These are phyloP conservation scores for Tachypleus tridentatus DNA, from an alignment of 1,140 invertebrate species.

Conservation along the genomic window DNA sequence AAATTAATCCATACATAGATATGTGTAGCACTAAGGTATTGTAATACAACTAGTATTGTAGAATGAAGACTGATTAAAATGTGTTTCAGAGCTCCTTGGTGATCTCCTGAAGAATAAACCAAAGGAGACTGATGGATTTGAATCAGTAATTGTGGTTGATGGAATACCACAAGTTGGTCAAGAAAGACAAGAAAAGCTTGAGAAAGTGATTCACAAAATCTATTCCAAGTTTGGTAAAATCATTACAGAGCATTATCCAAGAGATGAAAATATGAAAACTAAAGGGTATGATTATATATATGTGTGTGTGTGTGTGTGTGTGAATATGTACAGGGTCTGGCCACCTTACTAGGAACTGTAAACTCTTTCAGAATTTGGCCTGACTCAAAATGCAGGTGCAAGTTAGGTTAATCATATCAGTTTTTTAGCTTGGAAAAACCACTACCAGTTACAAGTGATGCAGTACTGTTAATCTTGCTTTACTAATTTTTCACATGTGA, in stretches of 20 bases:
- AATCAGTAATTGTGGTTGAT: constrained; percentile 91
- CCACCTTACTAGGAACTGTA: no score
- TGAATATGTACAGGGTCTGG: no score
- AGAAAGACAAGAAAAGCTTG: constrained; percentile 80
- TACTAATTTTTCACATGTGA: no score
- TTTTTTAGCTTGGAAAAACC: no score
- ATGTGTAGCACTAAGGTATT: no score
- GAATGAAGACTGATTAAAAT: constrained; percentile 13
- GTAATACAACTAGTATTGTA: background rate
- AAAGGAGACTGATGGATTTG: constrained; percentile 86
- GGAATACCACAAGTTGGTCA: constrained; percentile 88
- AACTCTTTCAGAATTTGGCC: no score
- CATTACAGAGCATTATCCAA: constrained; percentile 80
- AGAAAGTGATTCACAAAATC: constrained; percentile 82
- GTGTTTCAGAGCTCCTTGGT: constrained; percentile 65
- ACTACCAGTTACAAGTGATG: no score
- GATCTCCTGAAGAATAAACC: constrained; percentile 79
- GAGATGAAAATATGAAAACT: constrained; percentile 65
- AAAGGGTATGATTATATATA: constrained; percentile 53
- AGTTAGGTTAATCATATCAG: no score
- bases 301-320: no score
- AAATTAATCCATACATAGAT: no score
- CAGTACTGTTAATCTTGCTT: no score
- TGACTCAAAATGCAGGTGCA: no score
- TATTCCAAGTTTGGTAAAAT: constrained; percentile 84